phyloP scores from a whole-genome alignment of 1,140 invertebrate genomes.

The Meloidogyne hapla region DNA sequence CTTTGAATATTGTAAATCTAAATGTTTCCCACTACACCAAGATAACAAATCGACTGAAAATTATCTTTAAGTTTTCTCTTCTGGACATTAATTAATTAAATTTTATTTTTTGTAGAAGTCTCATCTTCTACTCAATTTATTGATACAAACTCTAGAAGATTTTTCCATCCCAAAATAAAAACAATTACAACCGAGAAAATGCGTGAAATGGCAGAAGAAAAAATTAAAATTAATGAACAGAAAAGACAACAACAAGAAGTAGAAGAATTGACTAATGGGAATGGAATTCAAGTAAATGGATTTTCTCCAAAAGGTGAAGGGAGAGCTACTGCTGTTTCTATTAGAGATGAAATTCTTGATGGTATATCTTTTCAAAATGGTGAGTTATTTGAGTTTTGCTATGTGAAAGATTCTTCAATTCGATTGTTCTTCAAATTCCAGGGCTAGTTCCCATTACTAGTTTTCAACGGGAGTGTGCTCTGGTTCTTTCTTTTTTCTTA shows the following conservation, averaged over 20 bases:
- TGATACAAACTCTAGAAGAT: neutral
- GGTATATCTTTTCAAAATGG: neutral
- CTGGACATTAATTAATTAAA: no score
- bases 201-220: slow-evolving; percentile 18
- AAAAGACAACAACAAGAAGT: neutral
- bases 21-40: no score
- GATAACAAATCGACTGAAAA: no score
- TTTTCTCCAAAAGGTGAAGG: neutral
- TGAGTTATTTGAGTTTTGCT: no score
- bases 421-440: no score
- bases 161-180: slow-evolving; percentile 20
- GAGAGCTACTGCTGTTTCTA: neutral
- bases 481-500: no score
- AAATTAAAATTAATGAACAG: slow-evolving; percentile 20
- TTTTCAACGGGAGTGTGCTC: no score
- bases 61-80: no score
- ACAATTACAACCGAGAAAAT: slow-evolving; percentile 12
- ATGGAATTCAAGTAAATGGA: neutral
- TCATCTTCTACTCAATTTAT: slow-evolving; percentile 10
- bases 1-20: no score
- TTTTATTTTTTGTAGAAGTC: neutral
- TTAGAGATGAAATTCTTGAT: slow-evolving; percentile 1
- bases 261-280: neutral
- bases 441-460: no score
- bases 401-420: no score